Percentiles rank a stretch among this genome's conserved stretches.
Conservation (phyloP, 2,113 vertebrate species). For the Tauraco erythrolophus region DNA sequence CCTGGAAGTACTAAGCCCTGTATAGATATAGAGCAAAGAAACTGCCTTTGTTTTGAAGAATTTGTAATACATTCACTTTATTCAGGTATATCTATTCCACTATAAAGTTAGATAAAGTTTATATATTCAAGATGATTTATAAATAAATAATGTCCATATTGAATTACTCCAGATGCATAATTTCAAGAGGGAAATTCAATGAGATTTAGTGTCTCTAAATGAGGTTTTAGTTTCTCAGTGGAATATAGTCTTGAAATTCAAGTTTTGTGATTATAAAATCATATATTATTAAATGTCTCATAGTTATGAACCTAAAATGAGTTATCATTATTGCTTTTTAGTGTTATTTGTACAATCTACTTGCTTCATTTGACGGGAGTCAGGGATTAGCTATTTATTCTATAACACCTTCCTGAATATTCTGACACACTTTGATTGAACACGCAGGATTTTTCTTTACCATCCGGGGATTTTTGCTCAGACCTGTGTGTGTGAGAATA, state of each 20-base stretch:
- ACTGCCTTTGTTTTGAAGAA: not conserved
- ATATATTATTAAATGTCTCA: not conserved
- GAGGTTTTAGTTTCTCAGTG: not conserved
- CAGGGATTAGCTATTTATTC: not conserved
- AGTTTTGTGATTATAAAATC: not conserved
- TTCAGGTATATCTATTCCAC: not conserved
- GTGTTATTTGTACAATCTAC: not conserved
- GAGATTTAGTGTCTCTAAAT: not conserved
- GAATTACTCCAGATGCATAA: not conserved
- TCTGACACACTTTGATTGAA: not conserved
- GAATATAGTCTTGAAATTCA: not conserved
- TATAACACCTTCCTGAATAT: not conserved
- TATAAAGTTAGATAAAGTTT: not conserved
- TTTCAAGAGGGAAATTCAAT: not conserved
- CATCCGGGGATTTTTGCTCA: not conserved
- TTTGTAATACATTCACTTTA: not conserved
- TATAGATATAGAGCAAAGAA: not conserved
- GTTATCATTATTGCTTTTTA: not conserved
- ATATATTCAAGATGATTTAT: not conserved
- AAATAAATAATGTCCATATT: not conserved
- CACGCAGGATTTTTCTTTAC: not conserved
- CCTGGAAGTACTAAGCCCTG: not conserved
- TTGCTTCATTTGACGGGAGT: not conserved
- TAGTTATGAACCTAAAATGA: slow-evolving; percentile 1
- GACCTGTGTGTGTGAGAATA: not conserved